These are phyloP conservation scores for Ctenomys sociabilis DNA, from an alignment of 2,113 vertebrate genomes.

Conservation along the genomic window DNA sequence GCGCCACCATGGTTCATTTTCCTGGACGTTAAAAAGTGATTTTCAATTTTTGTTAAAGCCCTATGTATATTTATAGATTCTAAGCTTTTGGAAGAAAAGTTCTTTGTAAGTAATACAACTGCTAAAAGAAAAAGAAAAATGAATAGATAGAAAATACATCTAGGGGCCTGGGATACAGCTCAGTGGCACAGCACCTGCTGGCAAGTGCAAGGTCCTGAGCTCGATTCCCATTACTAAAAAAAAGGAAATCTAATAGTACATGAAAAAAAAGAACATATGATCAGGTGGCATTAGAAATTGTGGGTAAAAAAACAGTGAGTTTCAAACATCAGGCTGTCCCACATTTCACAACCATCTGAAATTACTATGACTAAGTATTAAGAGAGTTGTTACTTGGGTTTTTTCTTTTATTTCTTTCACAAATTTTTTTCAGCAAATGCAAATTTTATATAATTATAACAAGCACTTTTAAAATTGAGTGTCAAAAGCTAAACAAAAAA, in stretches of 20 bases:
- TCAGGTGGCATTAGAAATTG: not conserved
- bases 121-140: not conserved
- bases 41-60: not conserved
- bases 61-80: not conserved
- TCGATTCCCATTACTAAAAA: too few relatives aligned
- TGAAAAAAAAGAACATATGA: not conserved
- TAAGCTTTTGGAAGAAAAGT: not conserved
- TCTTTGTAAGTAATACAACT: not conserved
- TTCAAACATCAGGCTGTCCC: not conserved
- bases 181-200: too few relatives aligned
- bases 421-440: not conserved
- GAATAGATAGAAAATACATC: too few relatives aligned
- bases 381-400: not conserved
- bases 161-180: too few relatives aligned
- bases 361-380: not conserved
- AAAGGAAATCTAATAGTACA: not conserved
- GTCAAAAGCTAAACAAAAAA: not conserved
- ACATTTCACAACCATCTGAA: too few relatives aligned
- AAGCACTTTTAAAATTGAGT: not conserved
- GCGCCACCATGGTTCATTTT: rapidly evolving
- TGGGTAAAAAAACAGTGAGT: not conserved
- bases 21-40: too few relatives aligned
- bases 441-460: not conserved
- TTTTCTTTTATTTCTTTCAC: slow-evolving; percentile 6
- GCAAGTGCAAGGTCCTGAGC: too few relatives aligned